Conservation (phyloP, 2,888 invertebrate species). For the Mythimna ferrago region DNA sequence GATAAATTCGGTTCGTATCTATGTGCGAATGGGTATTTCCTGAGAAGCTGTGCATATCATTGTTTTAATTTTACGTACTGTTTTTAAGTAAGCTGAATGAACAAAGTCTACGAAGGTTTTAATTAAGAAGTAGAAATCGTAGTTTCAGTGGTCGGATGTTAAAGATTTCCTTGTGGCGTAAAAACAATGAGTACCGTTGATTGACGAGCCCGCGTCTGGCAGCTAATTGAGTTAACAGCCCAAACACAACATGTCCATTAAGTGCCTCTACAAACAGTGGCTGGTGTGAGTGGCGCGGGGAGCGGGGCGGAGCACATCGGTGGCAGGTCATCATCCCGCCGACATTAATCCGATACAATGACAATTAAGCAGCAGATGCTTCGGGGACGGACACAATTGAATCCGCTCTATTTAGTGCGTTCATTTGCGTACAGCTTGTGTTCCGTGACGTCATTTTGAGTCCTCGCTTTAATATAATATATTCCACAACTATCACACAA, state of each 20-base stretch:
- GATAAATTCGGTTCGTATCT: slow-evolving; percentile 81
- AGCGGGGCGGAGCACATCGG: slow-evolving; percentile 40
- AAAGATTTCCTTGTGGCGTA: slow-evolving; percentile 76
- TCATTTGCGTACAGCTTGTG: slow-evolving; percentile 52
- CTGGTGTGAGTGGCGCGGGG: slow-evolving; percentile 53
- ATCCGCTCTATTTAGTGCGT: slow-evolving; percentile 50
- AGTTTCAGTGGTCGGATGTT: slow-evolving; percentile 26
- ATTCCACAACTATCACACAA: too few species aligned
- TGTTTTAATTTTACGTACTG: slow-evolving; percentile 58
- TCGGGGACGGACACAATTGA: slow-evolving; percentile 48
- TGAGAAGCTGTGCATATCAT: slow-evolving; percentile 61
- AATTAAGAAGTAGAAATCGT: slow-evolving; percentile 41
- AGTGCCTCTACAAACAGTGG: slow-evolving; percentile 76
- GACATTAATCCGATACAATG: slow-evolving; percentile 65
- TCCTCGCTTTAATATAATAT: not conserved
- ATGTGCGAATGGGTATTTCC: slow-evolving; percentile 75
- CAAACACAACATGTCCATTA: slow-evolving; percentile 87
- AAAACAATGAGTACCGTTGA: slow-evolving; percentile 84
- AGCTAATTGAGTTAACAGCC: slow-evolving; percentile 87
- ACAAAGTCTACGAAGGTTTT: slow-evolving; percentile 30
- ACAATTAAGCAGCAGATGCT: slow-evolving; percentile 63
- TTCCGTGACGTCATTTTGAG: slow-evolving; percentile 28
- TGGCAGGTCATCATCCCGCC: slow-evolving; percentile 63
- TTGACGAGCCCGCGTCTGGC: slow-evolving; percentile 75
- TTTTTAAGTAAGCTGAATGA: slow-evolving; percentile 20